These are phyloP conservation scores for Hermatobates lingyangjiaoensis DNA, from an alignment of 1,140 invertebrate genomes.

Conservation along the genomic window DNA sequence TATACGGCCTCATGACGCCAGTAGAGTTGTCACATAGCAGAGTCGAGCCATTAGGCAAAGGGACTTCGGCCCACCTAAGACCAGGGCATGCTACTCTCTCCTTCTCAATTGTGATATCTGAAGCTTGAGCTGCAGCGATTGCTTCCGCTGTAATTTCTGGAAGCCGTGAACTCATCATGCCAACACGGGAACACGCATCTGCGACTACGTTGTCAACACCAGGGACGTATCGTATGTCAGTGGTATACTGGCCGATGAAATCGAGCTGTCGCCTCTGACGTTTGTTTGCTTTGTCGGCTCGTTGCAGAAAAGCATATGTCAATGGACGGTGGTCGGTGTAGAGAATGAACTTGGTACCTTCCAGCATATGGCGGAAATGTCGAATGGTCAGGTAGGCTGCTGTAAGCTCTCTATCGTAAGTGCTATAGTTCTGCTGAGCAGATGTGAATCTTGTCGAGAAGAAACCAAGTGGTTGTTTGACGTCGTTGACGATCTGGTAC, in stretches of 20 bases:
- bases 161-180: no score
- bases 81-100: no score
- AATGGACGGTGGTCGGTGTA: constrained; percentile 23
- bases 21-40: neutral
- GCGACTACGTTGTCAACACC: constrained; percentile 20
- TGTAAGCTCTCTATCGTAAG: constrained; percentile 24
- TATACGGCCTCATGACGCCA: neutral
- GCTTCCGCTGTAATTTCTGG: no score
- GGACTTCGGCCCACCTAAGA: no score
- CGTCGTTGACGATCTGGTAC: constrained; percentile 10
- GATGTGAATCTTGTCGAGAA: constrained; percentile 7
- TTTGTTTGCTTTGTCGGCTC: constrained; percentile 17
- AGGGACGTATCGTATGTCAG: constrained; percentile 20
- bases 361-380: constrained; percentile 20
- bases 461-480: constrained; percentile 6
- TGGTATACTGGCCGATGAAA: constrained; percentile 23
- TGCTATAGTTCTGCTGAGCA: constrained; percentile 4
- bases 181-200: constrained; percentile 9
- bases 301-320: constrained; percentile 17
- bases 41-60: no score
- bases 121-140: no score
- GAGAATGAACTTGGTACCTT: constrained; percentile 18
- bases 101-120: no score
- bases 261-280: constrained; percentile 19
- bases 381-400: constrained; percentile 20